Percentiles rank a stretch among this genome's conserved stretches.
Conservation (phyloP, 2,113 vertebrate species). For the Ovibos moschatus region DNA sequence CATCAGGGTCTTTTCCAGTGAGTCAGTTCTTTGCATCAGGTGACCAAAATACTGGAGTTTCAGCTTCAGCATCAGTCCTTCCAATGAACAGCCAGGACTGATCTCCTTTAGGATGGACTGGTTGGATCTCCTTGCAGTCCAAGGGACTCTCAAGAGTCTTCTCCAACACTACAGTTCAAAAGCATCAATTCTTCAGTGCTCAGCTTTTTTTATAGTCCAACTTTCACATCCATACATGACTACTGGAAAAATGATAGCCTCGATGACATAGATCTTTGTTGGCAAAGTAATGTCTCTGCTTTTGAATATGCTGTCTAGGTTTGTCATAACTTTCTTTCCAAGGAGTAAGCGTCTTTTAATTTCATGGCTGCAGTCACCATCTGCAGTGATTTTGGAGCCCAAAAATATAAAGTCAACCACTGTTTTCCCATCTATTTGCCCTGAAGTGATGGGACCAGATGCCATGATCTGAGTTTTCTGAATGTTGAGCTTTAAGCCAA, state of each 20-base stretch:
- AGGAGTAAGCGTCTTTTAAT: background rate
- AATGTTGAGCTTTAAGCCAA: background rate
- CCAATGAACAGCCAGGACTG: background rate
- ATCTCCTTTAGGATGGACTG: background rate
- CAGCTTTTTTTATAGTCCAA: background rate
- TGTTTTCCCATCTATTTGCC: background rate
- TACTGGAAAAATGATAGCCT: background rate
- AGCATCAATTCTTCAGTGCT: background rate
- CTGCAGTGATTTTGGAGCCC: background rate
- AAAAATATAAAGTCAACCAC: background rate
- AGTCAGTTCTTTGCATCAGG: background rate
- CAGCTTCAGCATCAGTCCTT: background rate
- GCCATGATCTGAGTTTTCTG: background rate
- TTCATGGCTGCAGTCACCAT: background rate
- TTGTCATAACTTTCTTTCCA: background rate
- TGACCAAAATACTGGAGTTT: background rate
- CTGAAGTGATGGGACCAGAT: background rate
- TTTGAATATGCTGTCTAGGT: background rate
- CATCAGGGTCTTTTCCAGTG: background rate
- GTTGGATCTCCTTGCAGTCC: background rate
- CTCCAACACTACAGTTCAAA: background rate
- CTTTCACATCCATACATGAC: background rate
- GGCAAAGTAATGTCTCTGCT: background rate
- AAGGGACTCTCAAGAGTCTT: background rate
- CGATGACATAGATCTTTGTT: background rate